Percentiles rank a stretch among this genome's conserved stretches.
phyloP scores from a whole-genome alignment of 1,140 invertebrate genomes.

The Anastatus disparis region DNA sequence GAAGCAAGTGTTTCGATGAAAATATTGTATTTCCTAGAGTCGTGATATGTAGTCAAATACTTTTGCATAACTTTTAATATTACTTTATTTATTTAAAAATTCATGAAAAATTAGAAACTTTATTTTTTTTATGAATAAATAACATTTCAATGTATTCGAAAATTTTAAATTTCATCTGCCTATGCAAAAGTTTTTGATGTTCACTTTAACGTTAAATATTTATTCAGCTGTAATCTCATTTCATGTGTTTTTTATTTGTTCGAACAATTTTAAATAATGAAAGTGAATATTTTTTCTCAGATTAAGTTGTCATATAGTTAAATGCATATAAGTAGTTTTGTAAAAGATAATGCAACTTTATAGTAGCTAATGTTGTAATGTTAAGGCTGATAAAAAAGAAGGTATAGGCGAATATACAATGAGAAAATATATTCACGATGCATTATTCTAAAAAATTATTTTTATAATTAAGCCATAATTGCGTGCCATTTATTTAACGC shows the following conservation, averaged over 20 bases:
- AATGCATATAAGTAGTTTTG: slow-evolving; percentile 2
- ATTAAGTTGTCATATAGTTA: neutral
- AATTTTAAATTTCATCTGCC: too few species aligned
- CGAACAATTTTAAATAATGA: slow-evolving; percentile 12
- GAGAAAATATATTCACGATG: slow-evolving; percentile 13
- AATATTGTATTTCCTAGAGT: neutral
- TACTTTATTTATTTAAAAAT: too few species aligned
- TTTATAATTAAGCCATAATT: slow-evolving; percentile 25
- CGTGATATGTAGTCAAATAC: neutral
- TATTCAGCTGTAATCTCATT: neutral
- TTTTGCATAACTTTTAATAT: neutral
- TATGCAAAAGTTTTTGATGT: slow-evolving; percentile 1
- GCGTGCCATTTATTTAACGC: slow-evolving; percentile 36
- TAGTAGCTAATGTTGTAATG: slow-evolving; percentile 18
- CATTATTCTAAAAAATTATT: slow-evolving; percentile 7
- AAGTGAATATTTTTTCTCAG: slow-evolving; percentile 6
- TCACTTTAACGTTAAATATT: neutral
- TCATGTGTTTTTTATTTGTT: neutral
- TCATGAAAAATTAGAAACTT: too few species aligned
- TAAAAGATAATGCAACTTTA: neutral
- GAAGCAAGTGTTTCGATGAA: neutral
- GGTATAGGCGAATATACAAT: neutral
- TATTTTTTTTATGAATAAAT: too few species aligned
- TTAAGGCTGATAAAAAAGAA: slow-evolving; percentile 25
- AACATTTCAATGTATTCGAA: too few species aligned